These are phyloP conservation scores for Lampris incognitus DNA, from an alignment of 2,113 vertebrate species.

Conservation along the genomic window DNA sequence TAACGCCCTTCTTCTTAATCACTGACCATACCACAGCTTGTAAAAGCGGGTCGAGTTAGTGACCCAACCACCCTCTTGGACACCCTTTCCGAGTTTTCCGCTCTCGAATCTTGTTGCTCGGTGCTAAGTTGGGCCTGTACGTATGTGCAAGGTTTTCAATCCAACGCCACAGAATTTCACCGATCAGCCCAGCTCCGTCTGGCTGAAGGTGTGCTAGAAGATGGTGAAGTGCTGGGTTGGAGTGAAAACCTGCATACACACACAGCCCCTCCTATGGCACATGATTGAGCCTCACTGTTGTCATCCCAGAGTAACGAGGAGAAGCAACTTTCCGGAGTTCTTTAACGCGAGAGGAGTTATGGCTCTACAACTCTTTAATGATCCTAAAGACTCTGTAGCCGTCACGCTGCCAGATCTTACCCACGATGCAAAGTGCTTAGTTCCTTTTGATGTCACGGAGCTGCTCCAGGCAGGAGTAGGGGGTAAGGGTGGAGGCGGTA, in stretches of 20 bases:
- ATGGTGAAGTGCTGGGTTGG: too few relatives aligned
- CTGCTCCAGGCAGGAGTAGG: slow-evolving; percentile 71
- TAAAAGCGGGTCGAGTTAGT: too few relatives aligned
- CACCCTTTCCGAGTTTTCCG: too few relatives aligned
- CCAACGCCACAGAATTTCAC: too few relatives aligned
- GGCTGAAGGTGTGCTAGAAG: too few relatives aligned
- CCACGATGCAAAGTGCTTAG: slow-evolving; percentile 80
- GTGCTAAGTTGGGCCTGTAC: too few relatives aligned
- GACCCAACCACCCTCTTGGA: too few relatives aligned
- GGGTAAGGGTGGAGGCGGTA: slow-evolving; percentile 68
- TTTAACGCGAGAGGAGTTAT: slow-evolving; percentile 68
- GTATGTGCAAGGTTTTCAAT: too few relatives aligned
- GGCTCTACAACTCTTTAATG: slow-evolving; percentile 79
- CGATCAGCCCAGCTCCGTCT: too few relatives aligned
- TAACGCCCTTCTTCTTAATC: background rate
- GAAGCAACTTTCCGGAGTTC: slow-evolving; percentile 69
- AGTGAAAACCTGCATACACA: background rate
- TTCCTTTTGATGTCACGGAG: slow-evolving; percentile 82
- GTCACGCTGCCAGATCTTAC: slow-evolving; percentile 81
- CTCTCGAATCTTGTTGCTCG: too few relatives aligned
- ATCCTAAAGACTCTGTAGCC: slow-evolving; percentile 79
- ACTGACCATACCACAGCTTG: slow-evolving; percentile 6
- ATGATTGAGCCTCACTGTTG: background rate
- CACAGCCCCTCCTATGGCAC: background rate
- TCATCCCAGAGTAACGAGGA: slow-evolving; percentile 47